Conservation (phyloP, 2,797 vertebrate genomes). For the Tragelaphus oryx region DNA sequence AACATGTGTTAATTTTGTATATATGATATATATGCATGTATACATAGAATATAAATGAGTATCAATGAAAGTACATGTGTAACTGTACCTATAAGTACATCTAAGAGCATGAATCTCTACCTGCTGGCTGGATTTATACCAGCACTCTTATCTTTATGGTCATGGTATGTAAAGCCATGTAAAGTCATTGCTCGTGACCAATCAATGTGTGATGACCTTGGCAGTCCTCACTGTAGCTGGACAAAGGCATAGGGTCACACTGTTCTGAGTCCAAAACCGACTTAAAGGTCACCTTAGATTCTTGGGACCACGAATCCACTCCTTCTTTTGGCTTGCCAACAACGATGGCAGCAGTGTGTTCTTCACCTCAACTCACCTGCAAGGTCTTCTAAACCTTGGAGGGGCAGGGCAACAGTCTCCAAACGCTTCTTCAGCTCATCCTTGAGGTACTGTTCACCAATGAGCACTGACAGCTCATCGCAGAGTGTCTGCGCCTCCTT, state of each 20-base stretch:
- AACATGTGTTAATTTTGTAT: background rate
- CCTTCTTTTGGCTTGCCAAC: background rate
- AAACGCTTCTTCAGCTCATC: conserved; percentile 96
- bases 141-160: background rate
- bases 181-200: background rate
- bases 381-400: conserved; percentile 93
- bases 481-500: conserved; percentile 89
- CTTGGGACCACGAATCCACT: background rate
- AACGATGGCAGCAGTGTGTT: background rate
- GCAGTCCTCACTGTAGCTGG: background rate
- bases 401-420: conserved; percentile 90
- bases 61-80: background rate
- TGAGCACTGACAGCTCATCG: conserved; percentile 89
- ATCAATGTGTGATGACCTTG: background rate
- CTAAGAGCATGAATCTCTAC: background rate
- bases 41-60: background rate
- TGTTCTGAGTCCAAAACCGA: background rate
- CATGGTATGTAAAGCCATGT: background rate
- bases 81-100: background rate
- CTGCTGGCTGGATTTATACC: background rate
- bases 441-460: conserved; percentile 95
- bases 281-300: background rate
- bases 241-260: background rate
- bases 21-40: background rate
- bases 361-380: conserved; percentile 85